These are phyloP conservation scores for Edolisoma coerulescens DNA, from an alignment of 2,113 vertebrate genomes.

Conservation along the genomic window DNA sequence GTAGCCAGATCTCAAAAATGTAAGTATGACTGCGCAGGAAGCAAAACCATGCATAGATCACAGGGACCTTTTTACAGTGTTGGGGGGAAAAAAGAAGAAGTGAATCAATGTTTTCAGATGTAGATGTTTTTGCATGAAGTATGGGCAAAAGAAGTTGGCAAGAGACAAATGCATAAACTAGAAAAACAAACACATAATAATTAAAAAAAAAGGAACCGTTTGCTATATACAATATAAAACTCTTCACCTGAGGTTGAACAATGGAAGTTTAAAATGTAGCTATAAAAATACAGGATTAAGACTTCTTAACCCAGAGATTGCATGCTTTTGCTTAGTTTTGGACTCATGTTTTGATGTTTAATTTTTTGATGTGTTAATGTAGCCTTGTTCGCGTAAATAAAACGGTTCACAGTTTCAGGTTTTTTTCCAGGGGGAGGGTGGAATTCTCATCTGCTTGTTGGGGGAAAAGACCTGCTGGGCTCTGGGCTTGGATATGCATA, in stretches of 20 bases:
- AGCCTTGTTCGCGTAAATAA: constrained; percentile 82
- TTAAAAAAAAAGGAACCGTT: neutral
- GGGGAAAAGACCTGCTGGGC: constrained; percentile 9
- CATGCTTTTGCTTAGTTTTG: constrained; percentile 83
- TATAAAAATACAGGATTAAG: constrained; percentile 3
- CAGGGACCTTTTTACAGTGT: constrained; percentile 14
- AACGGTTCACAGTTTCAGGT: constrained; percentile 72
- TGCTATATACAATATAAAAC: neutral
- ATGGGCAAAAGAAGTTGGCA: constrained; percentile 28
- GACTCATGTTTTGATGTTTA: constrained; percentile 80
- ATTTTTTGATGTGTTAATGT: constrained; percentile 78
- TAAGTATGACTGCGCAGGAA: constrained; percentile 46
- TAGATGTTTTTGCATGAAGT: constrained; percentile 61
- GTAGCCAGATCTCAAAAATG: constrained; percentile 68
- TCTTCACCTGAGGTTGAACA: constrained; percentile 31
- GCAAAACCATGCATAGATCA: constrained; percentile 48
- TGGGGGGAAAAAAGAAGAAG: neutral
- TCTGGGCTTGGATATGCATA: constrained; percentile 10
- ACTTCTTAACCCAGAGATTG: constrained; percentile 69
- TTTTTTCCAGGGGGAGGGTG: constrained; percentile 36
- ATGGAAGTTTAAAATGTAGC: constrained; percentile 41
- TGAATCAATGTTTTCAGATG: neutral
- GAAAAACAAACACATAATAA: neutral
- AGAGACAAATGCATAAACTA: constrained; percentile 15
- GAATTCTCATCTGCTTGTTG: constrained; percentile 55